Percentiles rank a stretch among this genome's conserved stretches.
Conservation (phyloP, 2,888 invertebrate species). For the Drosophila helvetica region DNA sequence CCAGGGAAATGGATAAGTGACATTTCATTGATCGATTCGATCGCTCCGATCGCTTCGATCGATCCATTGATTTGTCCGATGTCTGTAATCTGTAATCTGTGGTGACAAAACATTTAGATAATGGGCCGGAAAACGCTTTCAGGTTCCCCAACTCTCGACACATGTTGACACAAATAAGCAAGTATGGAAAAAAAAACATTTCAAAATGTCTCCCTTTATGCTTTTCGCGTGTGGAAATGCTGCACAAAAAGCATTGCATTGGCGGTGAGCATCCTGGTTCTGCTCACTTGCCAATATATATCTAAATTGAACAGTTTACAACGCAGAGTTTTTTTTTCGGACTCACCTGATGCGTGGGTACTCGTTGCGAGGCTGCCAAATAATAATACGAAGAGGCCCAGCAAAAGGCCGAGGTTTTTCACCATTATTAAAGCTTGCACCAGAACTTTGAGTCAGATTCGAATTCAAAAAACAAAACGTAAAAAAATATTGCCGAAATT, state of each 20-base stretch:
- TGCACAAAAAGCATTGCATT: no score
- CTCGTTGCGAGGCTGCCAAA: constrained; percentile 55
- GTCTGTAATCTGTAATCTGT: constrained; percentile 6
- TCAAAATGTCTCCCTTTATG: background rate
- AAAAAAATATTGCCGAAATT: constrained; percentile 22
- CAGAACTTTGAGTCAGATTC: constrained; percentile 20
- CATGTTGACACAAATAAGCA: background rate
- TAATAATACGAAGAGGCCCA: constrained; percentile 54
- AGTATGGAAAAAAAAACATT: constrained; percentile 5
- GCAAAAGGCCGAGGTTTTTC: constrained; percentile 50
- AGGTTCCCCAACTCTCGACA: background rate
- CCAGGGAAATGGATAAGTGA: constrained; percentile 1
- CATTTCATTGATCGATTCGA: constrained; percentile 6
- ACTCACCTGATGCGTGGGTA: constrained; percentile 67
- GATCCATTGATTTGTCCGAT: constrained; percentile 19
- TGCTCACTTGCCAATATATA: no score
- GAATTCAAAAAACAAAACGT: constrained; percentile 18
- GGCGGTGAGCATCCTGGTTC: no score
- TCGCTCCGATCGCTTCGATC: constrained; percentile 28
- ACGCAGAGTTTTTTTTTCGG: background rate
- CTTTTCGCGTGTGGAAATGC: no score
- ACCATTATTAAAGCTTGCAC: constrained; percentile 45
- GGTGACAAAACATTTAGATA: constrained; percentile 36
- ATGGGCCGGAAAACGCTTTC: constrained; percentile 1
- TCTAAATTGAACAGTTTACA: background rate